These are phyloP conservation scores for Vulpes lagopus DNA, from an alignment of 2,113 vertebrate species.

Conservation along the genomic window DNA sequence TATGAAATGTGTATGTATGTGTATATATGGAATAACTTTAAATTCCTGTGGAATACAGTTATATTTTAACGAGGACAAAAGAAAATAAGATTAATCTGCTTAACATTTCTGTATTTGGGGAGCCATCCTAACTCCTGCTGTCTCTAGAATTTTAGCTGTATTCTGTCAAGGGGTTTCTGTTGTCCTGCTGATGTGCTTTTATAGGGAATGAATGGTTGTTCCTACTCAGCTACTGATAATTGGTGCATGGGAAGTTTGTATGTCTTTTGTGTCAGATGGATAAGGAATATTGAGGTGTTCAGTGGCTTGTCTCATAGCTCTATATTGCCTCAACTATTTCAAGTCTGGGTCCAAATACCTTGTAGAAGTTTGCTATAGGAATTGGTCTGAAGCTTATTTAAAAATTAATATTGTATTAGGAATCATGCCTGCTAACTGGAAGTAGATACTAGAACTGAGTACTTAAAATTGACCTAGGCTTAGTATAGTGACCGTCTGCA, in stretches of 20 bases:
- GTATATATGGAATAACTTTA: not conserved
- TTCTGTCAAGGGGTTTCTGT: not conserved
- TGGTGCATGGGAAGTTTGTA: not conserved
- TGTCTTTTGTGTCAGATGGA: not conserved
- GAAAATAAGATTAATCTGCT: not conserved
- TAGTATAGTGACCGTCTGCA: not conserved
- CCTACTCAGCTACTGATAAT: not conserved
- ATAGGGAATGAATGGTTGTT: not conserved
- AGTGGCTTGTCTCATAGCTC: not conserved
- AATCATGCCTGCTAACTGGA: not conserved
- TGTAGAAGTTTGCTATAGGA: not conserved
- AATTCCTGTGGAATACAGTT: not conserved
- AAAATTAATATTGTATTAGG: not conserved
- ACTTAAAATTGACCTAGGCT: not conserved
- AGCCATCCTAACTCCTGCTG: not conserved
- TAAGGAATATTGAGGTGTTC: not conserved
- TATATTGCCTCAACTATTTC: not conserved
- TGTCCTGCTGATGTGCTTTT: not conserved
- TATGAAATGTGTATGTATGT: not conserved
- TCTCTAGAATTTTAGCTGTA: slow-evolving; percentile 19
- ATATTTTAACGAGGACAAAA: not conserved
- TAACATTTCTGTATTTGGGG: not conserved
- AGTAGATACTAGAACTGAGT: slow-evolving; percentile 3
- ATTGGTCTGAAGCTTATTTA: slow-evolving; percentile 21
- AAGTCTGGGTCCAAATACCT: not conserved